Conservation (phyloP, 2,888 invertebrate species). For the Apantesis nais region DNA sequence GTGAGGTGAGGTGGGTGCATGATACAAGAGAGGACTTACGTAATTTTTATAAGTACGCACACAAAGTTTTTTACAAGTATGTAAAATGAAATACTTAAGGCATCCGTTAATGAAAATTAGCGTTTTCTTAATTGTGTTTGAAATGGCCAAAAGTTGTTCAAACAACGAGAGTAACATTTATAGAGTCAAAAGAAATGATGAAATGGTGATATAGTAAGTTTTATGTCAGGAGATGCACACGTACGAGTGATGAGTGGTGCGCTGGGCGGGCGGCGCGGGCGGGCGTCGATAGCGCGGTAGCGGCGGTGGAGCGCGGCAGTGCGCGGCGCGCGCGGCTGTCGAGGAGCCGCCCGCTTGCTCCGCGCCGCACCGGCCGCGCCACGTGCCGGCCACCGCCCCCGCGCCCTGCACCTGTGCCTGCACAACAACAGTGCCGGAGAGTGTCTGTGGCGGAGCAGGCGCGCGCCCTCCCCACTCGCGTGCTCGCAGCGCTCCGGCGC, state of each 20-base stretch:
- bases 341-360: constrained; percentile 60
- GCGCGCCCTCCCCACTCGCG: constrained; percentile 12
- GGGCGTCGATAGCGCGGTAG: constrained; percentile 44
- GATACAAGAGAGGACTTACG: neutral
- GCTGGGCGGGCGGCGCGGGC: constrained; percentile 17
- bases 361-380: constrained; percentile 50
- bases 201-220: constrained; percentile 6
- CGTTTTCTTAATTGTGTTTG: neutral
- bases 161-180: neutral
- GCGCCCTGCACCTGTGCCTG: constrained; percentile 20
- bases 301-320: constrained; percentile 63
- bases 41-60: too few relatives aligned
- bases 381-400: constrained; percentile 35
- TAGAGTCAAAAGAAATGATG: neutral
- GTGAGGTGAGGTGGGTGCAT: too few relatives aligned
- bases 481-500: constrained; percentile 1
- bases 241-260: neutral
- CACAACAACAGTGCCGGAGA: constrained; percentile 20
- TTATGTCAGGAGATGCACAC: constrained; percentile 1
- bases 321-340: constrained; percentile 76
- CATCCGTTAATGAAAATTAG: neutral
- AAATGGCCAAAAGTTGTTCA: neutral
- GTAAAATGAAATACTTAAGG: neutral
- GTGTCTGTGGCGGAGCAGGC: constrained; percentile 21
- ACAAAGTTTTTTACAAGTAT: neutral